These are phyloP conservation scores for Nineta flava DNA, from an alignment of 2,888 invertebrate genomes.

Conservation along the genomic window DNA sequence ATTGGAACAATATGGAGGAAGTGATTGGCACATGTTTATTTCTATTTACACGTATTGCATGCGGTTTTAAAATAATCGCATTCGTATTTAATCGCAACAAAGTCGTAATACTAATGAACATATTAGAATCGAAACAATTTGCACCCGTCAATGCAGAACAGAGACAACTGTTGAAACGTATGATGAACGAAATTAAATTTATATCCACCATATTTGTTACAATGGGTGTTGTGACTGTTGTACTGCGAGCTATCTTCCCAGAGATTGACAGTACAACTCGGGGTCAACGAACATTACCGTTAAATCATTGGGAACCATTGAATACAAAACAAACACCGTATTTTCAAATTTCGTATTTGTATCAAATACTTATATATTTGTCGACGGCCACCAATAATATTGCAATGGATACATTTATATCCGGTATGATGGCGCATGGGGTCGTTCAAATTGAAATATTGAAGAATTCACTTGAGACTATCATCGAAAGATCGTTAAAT, in stretches of 20 bases:
- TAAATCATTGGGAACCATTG: neutral
- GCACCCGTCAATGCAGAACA: neutral
- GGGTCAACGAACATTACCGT: neutral
- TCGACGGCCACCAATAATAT: neutral
- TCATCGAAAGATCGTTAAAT: neutral
- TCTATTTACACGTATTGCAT: neutral
- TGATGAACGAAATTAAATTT: neutral
- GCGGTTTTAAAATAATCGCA: neutral
- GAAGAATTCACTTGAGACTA: neutral
- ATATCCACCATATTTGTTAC: neutral
- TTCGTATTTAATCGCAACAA: neutral
- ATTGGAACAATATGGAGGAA: conserved; percentile 29
- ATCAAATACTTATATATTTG: neutral
- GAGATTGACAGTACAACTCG: neutral
- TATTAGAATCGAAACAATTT: neutral
- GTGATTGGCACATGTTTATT: neutral
- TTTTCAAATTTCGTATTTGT: neutral
- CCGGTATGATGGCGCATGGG: neutral
- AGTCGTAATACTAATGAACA: neutral
- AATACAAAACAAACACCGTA: neutral
- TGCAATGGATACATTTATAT: neutral
- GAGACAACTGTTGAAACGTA: neutral
- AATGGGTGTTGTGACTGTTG: neutral
- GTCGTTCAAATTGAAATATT: neutral
- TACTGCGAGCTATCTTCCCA: neutral